A percentile compares a stretch with the other conserved stretches of the same genome.
Evolutionary conservation across 1,140 invertebrate species (phyloP).

Genomic region (Eriocheir sinensis): DNA sequence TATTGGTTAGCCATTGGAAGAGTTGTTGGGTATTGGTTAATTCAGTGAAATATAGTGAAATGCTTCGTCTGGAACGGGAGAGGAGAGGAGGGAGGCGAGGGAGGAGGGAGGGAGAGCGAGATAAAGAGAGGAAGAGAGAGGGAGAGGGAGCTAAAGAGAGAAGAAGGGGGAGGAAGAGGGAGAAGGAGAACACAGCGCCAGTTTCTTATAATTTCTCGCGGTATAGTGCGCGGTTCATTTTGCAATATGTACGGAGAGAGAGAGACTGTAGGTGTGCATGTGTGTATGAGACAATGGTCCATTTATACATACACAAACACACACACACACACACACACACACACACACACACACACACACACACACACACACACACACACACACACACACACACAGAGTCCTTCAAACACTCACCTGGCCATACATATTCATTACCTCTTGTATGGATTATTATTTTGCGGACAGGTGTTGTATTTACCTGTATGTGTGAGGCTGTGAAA

Average conservation of each 20-base stretch:
- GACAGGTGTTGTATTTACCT: background rate
- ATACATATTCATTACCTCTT: background rate
- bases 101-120: constrained; percentile 51
- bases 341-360: no score
- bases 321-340: no score
- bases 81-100: constrained; percentile 27
- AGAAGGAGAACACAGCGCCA: background rate
- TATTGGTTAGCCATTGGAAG: constrained; percentile 57
- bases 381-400: no score
- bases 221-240: background rate
- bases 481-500: no score
- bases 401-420: no score
- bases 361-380: no score
- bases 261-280: background rate
- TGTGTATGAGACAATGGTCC: background rate
- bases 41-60: constrained; percentile 34
- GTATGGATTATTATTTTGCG: background rate
- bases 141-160: background rate
- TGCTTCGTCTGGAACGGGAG: background rate
- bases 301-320: no score
- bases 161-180: background rate
- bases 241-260: constrained; percentile 5
- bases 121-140: constrained; percentile 51
- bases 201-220: background rate
- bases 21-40: constrained; percentile 27